phyloP scores from a whole-genome alignment of 2,888 invertebrate genomes.

The Maniola hyperantus region DNA sequence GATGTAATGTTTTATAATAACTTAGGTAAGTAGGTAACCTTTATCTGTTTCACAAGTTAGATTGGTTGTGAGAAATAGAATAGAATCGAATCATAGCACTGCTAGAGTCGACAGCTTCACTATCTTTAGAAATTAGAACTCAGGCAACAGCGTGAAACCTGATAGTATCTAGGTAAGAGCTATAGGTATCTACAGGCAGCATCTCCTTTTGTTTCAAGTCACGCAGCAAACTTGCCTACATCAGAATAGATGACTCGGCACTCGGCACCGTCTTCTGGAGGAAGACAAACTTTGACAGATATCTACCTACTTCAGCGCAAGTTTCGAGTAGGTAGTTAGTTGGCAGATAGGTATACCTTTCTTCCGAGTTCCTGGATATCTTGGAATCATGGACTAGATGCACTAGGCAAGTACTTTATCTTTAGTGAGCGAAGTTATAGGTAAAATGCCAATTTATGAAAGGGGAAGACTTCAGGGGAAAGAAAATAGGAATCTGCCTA shows the following conservation, averaged over 20 bases:
- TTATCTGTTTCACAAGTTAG: too few relatives aligned
- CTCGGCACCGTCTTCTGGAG: constrained; percentile 26
- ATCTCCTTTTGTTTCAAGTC: constrained; percentile 37
- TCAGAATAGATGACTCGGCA: constrained; percentile 37
- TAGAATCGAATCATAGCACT: not conserved
- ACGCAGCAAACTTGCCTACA: constrained; percentile 35
- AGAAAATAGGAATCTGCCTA: too few relatives aligned
- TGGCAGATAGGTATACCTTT: not conserved
- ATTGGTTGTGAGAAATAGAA: too few relatives aligned
- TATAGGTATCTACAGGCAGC: not conserved
- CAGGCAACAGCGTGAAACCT: too few relatives aligned
- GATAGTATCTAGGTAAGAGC: not conserved
- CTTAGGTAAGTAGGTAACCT: too few relatives aligned
- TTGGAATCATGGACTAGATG: constrained; percentile 31
- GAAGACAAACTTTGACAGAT: constrained; percentile 38
- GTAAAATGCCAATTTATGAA: not conserved
- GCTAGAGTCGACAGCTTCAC: too few relatives aligned
- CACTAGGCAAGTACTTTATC: constrained; percentile 15
- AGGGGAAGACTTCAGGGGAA: too few relatives aligned
- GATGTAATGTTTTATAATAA: constrained; percentile 16
- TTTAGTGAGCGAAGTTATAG: constrained; percentile 13
- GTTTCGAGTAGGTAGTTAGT: constrained; percentile 26
- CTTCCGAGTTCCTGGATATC: not conserved
- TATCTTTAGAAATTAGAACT: too few relatives aligned
- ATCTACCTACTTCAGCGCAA: constrained; percentile 33